Base-by-base conservation (phyloP, 2,113 vertebrate species). In the Hystrix cristata region DNA sequence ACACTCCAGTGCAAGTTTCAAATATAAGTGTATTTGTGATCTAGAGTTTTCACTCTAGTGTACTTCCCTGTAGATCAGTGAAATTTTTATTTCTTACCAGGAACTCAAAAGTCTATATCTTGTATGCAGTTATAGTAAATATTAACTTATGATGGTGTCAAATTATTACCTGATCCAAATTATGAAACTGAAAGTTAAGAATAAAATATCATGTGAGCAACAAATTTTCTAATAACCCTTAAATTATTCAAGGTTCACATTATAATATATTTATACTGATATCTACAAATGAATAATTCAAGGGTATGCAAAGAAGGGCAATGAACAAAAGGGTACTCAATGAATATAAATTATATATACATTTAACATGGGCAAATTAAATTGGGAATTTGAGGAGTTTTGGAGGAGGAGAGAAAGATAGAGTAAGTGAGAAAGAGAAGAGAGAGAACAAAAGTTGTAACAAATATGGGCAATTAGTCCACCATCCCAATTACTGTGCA, bases 101-200 rank as follows among this genome's bases (percentile, higher is more conserved):
- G 29, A 95, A 18, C 18, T 38, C 13, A 19, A 21, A 86, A 76
- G 60, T 79, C 69, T 78, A 23, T 65, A n/a, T 72, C 4, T 60
- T 64, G 59, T 48, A 90, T 59, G 21, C 27, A 87, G 92, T 92
- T 89, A 13, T 94, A 51, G 43, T 62, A 71, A 78, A 60, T 3
- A 67, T 83, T 78, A 74, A 65, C 6, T 87, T 78, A 64, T 64
- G 69, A 65, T 15, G 69, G 25, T 82, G 16, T 74, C 85, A 23
- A 85, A 31, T 48, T 80, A 48, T 64, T 93, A 91, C 27, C 27
- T 79, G 34, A 87, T 89, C n/a, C 59, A 60, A 90, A 86, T n/a
- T 86, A 64, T 86, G 71, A 82, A 96, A 76, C 53, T 84, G 16
- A 65, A 95, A 78, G 64, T 67, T 93, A 91, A 94, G 34, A 62